phyloP scores from a whole-genome alignment of 2,113 vertebrate species.

The Equus przewalskii region DNA sequence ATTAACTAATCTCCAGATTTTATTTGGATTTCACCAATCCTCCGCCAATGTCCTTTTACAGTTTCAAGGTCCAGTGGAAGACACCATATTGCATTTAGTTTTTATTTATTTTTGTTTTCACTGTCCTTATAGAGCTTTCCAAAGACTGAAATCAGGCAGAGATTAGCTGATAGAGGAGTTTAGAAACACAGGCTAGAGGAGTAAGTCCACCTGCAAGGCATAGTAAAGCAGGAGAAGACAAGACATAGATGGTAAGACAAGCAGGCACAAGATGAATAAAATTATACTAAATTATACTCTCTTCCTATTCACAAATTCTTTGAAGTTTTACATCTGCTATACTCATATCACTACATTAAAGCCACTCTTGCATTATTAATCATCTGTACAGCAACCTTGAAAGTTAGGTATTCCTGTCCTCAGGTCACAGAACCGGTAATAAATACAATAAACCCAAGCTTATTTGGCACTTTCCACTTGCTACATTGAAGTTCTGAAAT shows the following conservation, averaged over 20 bases:
- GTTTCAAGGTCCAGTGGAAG: not conserved
- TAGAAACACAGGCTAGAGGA: not conserved
- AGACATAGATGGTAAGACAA: not conserved
- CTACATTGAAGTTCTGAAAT: not conserved
- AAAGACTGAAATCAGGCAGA: not conserved
- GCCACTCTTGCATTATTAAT: not conserved
- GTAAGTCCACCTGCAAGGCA: accelerated
- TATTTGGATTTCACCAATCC: not conserved
- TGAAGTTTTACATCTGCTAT: not conserved
- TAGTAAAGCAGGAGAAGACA: not conserved
- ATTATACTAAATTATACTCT: not conserved
- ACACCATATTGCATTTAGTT: not conserved
- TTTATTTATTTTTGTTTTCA: not conserved
- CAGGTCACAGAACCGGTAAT: not conserved
- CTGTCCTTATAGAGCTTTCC: not conserved
- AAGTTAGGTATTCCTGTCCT: not conserved
- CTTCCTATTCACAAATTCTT: not conserved
- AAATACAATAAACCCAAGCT: not conserved
- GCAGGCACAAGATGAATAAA: not conserved
- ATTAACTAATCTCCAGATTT: not conserved
- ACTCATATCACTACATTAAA: not conserved
- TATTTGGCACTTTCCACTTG: not conserved
- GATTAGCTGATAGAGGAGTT: not conserved
- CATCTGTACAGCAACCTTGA: not conserved
- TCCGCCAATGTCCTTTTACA: not conserved